A percentile compares a stretch with the other conserved stretches of the same genome.
Conservation (phyloP, 2,797 vertebrate species). For the Cetoscarus ocellatus region DNA sequence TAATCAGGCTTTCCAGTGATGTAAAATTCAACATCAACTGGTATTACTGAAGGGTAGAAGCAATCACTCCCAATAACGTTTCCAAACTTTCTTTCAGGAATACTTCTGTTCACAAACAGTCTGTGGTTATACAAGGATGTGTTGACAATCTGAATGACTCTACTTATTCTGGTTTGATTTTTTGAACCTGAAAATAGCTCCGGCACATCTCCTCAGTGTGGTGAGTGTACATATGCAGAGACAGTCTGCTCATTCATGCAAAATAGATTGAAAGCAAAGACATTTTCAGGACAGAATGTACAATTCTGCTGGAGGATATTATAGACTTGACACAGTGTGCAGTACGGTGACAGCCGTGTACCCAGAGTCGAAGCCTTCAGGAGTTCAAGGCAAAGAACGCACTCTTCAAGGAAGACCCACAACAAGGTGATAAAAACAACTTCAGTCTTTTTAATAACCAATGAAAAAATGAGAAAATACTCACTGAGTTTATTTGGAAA, state of each 20-base stretch:
- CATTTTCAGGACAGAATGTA: background rate
- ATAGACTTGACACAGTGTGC: background rate
- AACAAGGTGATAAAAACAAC: no score
- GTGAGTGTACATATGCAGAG: background rate
- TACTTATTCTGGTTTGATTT: background rate
- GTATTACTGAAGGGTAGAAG: no score
- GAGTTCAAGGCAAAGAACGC: background rate
- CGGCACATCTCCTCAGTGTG: background rate
- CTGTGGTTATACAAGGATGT: background rate
- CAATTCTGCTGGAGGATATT: background rate
- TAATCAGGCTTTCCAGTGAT: no score
- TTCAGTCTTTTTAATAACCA: background rate
- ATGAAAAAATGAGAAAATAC: background rate
- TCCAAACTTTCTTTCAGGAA: no score
- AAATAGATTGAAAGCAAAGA: background rate
- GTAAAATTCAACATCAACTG: no score
- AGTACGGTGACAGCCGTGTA: background rate
- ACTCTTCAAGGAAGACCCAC: background rate
- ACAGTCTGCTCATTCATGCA: conserved; percentile 5
- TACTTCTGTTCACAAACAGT: background rate
- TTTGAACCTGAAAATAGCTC: conserved; percentile 3
- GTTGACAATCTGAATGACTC: background rate
- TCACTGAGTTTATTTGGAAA: conserved; percentile 19
- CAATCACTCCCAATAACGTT: no score
- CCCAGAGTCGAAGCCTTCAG: no score